Base-by-base conservation (phyloP, 1,140 invertebrate genomes). In the Copidosoma floridanum region DNA sequence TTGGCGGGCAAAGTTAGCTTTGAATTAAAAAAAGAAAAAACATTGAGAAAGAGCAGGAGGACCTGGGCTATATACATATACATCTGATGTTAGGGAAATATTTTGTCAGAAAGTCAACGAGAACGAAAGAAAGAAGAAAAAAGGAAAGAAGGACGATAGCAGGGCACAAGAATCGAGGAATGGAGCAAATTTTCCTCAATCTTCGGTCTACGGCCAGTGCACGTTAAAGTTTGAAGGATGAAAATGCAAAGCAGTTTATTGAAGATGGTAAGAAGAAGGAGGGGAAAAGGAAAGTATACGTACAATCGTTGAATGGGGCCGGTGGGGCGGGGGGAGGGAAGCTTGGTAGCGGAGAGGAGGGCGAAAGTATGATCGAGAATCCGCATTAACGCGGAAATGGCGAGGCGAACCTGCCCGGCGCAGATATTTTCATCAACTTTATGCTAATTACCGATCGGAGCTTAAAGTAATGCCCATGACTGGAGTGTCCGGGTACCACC, bases 361-460 rank as follows among this genome's bases (percentile, higher is more conserved):
- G n/a, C n/a, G n/a, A n/a, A n/a, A 14, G 53, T 44, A 20, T 20
- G 41, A 32, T 44, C 46, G 46, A 27, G 38, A 58, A 51, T 58
- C 26, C 38, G 26, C 18, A 58, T 43, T 58, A 58, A 57, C 37
- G 56, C 16, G 21, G 3, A 0, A 38, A 46, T 37, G 18, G 27
- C 43, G 57, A 59, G 64, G 52, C 46, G 48, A 54, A 56, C 57
- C 65, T 69, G 67, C 68, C 69, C 62, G 40, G 61, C 59, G 61
- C 69, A 71, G 69, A 69, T 68, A 65, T 68, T 68, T 71, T 71
- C 67, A 71, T 71, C 61, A 63, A 44, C 60, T 58, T 59, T 57
- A 70, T 71, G 67, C 69, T 70, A 69, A 71, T 71, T 71, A 64
- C 52, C 64, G 66, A 70, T 71, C 26, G 32, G 26, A 41, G 35